Evolutionary conservation across 2,888 invertebrate genomes (phyloP).

Genomic region (Melanostoma scalare): DNA sequence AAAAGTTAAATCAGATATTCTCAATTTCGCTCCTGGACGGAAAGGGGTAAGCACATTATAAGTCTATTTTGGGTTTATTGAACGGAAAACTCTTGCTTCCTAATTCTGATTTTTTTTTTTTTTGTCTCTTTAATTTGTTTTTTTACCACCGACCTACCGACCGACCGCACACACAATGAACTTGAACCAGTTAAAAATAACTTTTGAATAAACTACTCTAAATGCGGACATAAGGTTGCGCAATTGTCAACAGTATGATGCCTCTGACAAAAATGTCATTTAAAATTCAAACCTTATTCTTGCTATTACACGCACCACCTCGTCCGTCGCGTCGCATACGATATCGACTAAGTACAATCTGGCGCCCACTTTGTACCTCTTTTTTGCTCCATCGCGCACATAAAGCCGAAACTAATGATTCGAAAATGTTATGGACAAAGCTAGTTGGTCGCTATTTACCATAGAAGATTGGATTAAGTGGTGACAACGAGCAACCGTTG

Average conservation of each 20-base stretch:
- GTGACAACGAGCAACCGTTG: slow-evolving; percentile 52
- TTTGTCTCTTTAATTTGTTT: slow-evolving; percentile 18
- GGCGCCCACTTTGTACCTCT: slow-evolving; percentile 10
- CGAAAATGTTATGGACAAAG: slow-evolving; percentile 22
- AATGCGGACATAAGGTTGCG: slow-evolving; percentile 40
- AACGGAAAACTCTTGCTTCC: slow-evolving; percentile 4
- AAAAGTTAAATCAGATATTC: too few species aligned
- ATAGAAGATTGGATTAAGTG: slow-evolving; percentile 59
- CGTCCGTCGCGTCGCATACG: slow-evolving; percentile 24
- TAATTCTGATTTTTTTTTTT: slow-evolving; percentile 17
- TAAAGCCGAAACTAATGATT: slow-evolving; percentile 19
- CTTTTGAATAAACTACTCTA: slow-evolving; percentile 20
- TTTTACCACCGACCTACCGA: slow-evolving; percentile 14
- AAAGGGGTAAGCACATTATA: too few species aligned
- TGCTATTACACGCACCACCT: slow-evolving; percentile 19
- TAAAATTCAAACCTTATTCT: slow-evolving; percentile 45
- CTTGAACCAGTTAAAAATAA: slow-evolving; percentile 56
- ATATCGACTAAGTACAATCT: slow-evolving; percentile 17
- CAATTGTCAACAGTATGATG: slow-evolving; percentile 59
- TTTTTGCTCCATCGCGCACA: not conserved
- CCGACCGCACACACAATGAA: slow-evolving; percentile 36
- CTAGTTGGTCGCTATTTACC: slow-evolving; percentile 32
- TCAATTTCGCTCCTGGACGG: too few species aligned
- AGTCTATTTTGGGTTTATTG: too few species aligned
- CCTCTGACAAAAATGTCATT: slow-evolving; percentile 21